Evolutionary conservation across 2,113 vertebrate species (phyloP).

Genomic region (Gopherus flavomarginatus): DNA sequence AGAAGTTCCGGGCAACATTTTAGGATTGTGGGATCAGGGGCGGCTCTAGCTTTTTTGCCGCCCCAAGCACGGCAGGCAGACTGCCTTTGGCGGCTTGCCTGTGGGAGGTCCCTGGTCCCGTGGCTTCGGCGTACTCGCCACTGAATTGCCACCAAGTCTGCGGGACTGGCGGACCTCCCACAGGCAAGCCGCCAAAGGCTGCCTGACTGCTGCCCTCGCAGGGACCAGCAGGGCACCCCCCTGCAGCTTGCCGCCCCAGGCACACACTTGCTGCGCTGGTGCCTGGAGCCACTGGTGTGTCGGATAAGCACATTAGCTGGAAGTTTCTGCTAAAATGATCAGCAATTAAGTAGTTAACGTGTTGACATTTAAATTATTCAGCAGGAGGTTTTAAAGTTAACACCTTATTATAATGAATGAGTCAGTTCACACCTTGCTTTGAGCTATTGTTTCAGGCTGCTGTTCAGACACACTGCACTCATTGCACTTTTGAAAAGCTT

Average conservation of each 20-base stretch:
- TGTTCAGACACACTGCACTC: neutral
- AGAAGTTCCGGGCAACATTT: slow-evolving; percentile 26
- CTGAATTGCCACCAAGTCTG: too few species aligned
- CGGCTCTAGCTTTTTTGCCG: too few species aligned
- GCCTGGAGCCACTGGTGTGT: neutral
- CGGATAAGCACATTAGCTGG: slow-evolving; percentile 11
- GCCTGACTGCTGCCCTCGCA: too few species aligned
- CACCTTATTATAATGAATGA: slow-evolving; percentile 34
- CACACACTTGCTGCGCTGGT: too few species aligned
- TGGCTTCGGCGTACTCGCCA: too few species aligned
- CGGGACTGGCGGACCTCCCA: too few species aligned
- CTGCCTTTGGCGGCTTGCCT: too few species aligned
- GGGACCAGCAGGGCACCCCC: too few species aligned
- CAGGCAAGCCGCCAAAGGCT: too few species aligned
- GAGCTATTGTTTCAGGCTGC: slow-evolving; percentile 30
- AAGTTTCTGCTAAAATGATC: slow-evolving; percentile 35
- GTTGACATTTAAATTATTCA: slow-evolving; percentile 21
- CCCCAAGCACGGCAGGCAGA: too few species aligned
- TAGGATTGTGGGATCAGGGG: neutral
- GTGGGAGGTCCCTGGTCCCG: too few species aligned
- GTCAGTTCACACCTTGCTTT: slow-evolving; percentile 49
- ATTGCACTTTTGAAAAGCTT: slow-evolving; percentile 1
- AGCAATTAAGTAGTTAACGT: slow-evolving; percentile 32
- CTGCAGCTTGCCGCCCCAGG: too few species aligned
- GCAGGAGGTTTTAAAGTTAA: slow-evolving; percentile 35